Evolutionary conservation across 2,797 vertebrate species (phyloP), one percentile per base, ranked within the genome.

Genomic region (Anniella stebbinsi): DNA sequence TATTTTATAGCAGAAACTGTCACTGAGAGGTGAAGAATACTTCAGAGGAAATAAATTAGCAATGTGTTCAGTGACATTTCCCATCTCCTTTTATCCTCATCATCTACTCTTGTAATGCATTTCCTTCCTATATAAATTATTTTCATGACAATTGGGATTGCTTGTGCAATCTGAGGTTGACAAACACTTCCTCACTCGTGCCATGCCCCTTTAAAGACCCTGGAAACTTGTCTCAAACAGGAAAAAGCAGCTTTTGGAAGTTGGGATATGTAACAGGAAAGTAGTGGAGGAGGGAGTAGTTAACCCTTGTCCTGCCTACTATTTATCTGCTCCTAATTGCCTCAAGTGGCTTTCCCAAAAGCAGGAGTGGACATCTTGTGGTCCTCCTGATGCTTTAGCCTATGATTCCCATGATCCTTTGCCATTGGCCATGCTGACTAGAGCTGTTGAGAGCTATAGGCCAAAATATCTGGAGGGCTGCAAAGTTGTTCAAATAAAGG

Each of bases 1-100:
- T 51, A 17, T 88, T 33, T 81, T 12, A 54, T 23, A 38, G 21
- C 87, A 57, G 1, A 90, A 91, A 45, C 2, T 1, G 21, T 89
- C 88, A 76, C 66, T 36, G 72, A 90, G 63, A 89, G 38, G 69
- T 66, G 36, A 45, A 92, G 90, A 83, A 81, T 69, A 66, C 13
- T 86, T 48, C 57, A 70, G 92, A 93, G 83, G 13, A 69, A 91
- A 51, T 87, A 69, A 1, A 33, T 89, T 1, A 17, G 80, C 76
- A 84, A 80, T 86, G 84, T 77, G 83, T 87, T 87, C 21, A 7
- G 4, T 54, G 23, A 17, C 36, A 89, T 84, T 41, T 89, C 51
- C 45, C 5, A 54, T 69, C 45, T 77, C 70, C 33, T 77, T 88
- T 72, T 81, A 18, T 41, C 5, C 78, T 81, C 67, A 80, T 69